Conservation (phyloP, 2,888 invertebrate species). For the Hecatera dysodea region DNA sequence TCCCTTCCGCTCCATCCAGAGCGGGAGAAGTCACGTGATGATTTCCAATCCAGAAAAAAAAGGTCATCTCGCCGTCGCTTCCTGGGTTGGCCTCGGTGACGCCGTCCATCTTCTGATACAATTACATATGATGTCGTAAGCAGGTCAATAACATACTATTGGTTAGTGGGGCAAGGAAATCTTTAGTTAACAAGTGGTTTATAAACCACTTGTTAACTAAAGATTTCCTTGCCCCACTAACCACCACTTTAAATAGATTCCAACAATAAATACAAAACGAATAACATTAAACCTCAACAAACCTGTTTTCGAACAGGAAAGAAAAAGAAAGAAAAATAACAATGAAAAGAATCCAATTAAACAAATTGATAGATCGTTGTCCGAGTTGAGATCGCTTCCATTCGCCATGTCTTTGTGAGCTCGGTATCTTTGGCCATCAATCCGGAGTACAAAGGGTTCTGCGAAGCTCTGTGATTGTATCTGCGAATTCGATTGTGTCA, state of each 20-base stretch:
- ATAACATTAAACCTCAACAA: conserved; percentile 83
- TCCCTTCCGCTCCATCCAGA: too few species aligned
- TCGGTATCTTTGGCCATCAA: conserved; percentile 81
- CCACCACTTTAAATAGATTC: conserved; percentile 16
- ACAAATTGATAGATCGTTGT: conserved; percentile 87
- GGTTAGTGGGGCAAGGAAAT: too few species aligned
- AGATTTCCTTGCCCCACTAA: not conserved
- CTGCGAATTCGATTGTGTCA: conserved; percentile 63
- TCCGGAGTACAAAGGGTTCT: conserved; percentile 78
- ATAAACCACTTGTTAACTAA: too few species aligned
- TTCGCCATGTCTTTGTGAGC: conserved; percentile 82
- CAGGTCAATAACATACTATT: too few species aligned
- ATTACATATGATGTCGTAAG: too few species aligned
- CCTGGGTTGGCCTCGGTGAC: too few species aligned
- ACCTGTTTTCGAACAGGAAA: conserved; percentile 79
- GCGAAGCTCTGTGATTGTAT: conserved; percentile 78
- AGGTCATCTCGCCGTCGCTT: too few species aligned
- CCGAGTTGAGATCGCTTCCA: conserved; percentile 66
- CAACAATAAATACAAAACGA: conserved; percentile 67
- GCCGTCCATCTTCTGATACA: too few species aligned
- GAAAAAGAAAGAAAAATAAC: conserved; percentile 79
- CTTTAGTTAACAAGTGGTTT: too few species aligned
- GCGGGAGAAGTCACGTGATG: too few species aligned
- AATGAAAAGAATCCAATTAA: conserved; percentile 88
- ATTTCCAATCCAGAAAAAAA: too few species aligned